Base-by-base conservation (phyloP, 2,797 vertebrate species). In the Numenius phaeopus region DNA sequence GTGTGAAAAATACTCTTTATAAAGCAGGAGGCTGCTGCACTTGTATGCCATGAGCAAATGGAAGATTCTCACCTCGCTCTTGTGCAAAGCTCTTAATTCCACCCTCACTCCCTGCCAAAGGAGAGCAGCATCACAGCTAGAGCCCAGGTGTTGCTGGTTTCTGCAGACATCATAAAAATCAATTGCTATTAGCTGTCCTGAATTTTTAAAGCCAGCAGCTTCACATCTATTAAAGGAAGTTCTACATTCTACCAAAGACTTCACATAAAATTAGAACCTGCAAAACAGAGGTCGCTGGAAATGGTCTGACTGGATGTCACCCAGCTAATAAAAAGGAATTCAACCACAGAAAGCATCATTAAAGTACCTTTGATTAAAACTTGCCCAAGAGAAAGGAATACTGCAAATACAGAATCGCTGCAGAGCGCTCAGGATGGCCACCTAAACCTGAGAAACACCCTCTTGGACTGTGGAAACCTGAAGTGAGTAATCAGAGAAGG, bases 201-300 rank as follows among this genome's bases (percentile, higher is more conserved):
- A 72, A 76, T 90, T 71, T 95, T 94, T 86, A 93, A 91, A 95
- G 91, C 83, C 70, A 69, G 58, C 76, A 90, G 82, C 44, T 85
- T 96, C 87, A 39, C 61, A 44, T 70, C 94, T 89, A 75, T 87
- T 91, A 83, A 94, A 81, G 46, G 75, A 40, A 85, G 82, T 85
- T 89, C 75, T 95, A 85, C 94, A 83, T 93, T 82, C 83, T 89
- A 81, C 89, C 30, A 3, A 67, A 61, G 92, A 11, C 83, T 78
- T 91, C 67, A 42, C 83, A 80, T 96, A 89, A 97, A 97, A 94
- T 93, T 85, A 93, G 89, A 89, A 95, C 54, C 64, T 64, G 86
- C 75, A 73, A 92, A 95, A 37, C 64, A 89, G 91, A 82, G 77
- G 67, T 84, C 47, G 12, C 77, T 96, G 91, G 87, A 87, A 93